A percentile compares a stretch with the other conserved stretches of the same genome.
These are phyloP conservation scores for Montipora capricornis DNA, from an alignment of 64 coral and sea anemone species.

Conservation along the genomic window DNA sequence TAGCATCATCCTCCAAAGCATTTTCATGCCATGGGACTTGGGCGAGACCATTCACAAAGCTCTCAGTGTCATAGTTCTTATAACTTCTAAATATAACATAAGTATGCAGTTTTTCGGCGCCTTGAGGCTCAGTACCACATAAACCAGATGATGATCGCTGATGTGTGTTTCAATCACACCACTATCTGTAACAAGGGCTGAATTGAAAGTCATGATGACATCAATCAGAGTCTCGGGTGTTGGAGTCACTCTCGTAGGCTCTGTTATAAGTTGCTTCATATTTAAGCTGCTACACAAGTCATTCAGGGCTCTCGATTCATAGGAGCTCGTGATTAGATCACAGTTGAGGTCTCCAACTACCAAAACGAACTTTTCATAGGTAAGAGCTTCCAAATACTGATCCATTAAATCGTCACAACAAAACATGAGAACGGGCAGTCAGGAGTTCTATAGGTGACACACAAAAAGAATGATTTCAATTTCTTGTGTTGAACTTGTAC, in stretches of 20 bases:
- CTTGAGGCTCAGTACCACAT: too few species aligned
- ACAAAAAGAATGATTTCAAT: neutral
- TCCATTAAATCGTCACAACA: constrained; percentile 34
- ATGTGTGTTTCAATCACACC: too few species aligned
- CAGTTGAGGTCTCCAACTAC: constrained; percentile 55
- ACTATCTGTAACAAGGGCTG: constrained; percentile 25
- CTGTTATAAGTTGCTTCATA: constrained; percentile 37
- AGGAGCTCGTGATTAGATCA: neutral
- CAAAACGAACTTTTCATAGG: constrained; percentile 15
- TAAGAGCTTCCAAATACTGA: constrained; percentile 2
- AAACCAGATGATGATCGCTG: too few species aligned
- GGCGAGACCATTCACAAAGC: too few species aligned
- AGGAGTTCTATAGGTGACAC: constrained; percentile 38
- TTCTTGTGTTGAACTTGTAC: constrained; percentile 24
- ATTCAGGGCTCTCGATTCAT: constrained; percentile 47
- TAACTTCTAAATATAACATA: too few species aligned
- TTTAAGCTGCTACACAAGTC: constrained; percentile 27
- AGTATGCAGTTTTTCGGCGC: too few species aligned
- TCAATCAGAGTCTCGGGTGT: constrained; percentile 25
- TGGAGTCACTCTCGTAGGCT: constrained; percentile 41
- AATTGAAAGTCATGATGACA: neutral
- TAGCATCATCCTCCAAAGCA: too few species aligned
- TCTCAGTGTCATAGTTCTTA: too few species aligned
- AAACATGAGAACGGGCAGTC: constrained; percentile 34
- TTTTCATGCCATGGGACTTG: too few species aligned